Evolutionary conservation across 30 jellyfish, hydroid and myxozoan genomes (phyloP).

Genomic region (Turritopsis dohrnii): DNA sequence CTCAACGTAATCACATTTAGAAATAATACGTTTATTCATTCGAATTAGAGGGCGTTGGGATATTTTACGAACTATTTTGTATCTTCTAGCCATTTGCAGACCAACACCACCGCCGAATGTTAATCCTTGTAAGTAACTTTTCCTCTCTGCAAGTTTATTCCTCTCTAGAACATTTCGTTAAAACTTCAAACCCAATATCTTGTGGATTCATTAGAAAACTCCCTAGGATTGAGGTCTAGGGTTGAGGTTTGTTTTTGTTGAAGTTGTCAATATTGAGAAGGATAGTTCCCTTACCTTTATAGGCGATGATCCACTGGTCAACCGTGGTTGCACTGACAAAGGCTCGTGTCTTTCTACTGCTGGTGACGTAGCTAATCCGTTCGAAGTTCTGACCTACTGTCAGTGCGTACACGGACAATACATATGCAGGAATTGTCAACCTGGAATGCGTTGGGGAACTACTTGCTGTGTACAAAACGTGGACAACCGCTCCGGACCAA

Average conservation of each 20-base stretch:
- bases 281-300: no score
- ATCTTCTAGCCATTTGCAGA: not conserved
- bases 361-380: not conserved
- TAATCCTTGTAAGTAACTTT: not conserved
- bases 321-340: not conserved
- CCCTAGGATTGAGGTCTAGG: no score
- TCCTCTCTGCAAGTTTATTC: not conserved
- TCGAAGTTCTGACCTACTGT: not conserved
- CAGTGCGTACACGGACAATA: not conserved
- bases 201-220: no score
- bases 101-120: not conserved
- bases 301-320: not conserved
- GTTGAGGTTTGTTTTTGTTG: no score
- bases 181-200: no score
- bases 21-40: no score
- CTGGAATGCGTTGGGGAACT: not conserved
- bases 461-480: not conserved
- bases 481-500: not conserved
- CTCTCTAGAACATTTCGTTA: no score
- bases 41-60: no score
- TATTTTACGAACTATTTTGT: no score
- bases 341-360: not conserved
- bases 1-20: no score
- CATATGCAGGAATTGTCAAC: not conserved
- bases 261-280: no score